A percentile compares a stretch with the other conserved stretches of the same genome.
phyloP scores from a whole-genome alignment of 2,797 vertebrate genomes.

The Toxotes lorentzi region DNA sequence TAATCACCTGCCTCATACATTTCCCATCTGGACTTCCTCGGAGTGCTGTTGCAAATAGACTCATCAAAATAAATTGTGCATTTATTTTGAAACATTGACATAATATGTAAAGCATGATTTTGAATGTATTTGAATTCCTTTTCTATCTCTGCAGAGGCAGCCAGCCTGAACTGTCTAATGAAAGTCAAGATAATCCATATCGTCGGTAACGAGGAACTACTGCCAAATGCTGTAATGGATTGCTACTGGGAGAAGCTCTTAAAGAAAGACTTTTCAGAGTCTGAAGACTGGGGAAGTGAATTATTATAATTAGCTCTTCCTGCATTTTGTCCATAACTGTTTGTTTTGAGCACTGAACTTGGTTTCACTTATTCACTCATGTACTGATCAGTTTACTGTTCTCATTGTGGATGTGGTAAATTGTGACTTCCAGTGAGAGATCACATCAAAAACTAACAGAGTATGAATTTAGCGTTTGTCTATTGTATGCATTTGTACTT shows the following conservation, averaged over 20 bases:
- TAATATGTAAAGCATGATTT: not conserved
- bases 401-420: not conserved
- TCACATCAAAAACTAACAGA: not conserved
- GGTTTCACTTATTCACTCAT: not conserved
- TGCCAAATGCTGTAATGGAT: slow-evolving; percentile 86
- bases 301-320: not conserved
- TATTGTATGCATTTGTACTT: not conserved
- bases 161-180: slow-evolving; percentile 66
- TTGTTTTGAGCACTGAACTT: not conserved
- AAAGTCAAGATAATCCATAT: slow-evolving; percentile 82
- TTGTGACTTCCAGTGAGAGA: not conserved
- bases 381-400: not conserved
- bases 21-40: slow-evolving; percentile 29
- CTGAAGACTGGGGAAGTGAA: slow-evolving; percentile 28
- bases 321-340: not conserved
- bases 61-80: not conserved
- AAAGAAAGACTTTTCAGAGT: slow-evolving; percentile 70
- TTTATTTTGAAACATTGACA: not conserved
- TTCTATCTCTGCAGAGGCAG: slow-evolving; percentile 56
- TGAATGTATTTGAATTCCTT: not conserved
- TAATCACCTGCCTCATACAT: slow-evolving; percentile 3
- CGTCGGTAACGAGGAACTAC: slow-evolving; percentile 85
- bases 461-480: not conserved
- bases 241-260: slow-evolving; percentile 86
- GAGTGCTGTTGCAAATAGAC: not conserved